phyloP scores from a whole-genome alignment of 2,113 vertebrate species.

The Oxyruncus cristatus region DNA sequence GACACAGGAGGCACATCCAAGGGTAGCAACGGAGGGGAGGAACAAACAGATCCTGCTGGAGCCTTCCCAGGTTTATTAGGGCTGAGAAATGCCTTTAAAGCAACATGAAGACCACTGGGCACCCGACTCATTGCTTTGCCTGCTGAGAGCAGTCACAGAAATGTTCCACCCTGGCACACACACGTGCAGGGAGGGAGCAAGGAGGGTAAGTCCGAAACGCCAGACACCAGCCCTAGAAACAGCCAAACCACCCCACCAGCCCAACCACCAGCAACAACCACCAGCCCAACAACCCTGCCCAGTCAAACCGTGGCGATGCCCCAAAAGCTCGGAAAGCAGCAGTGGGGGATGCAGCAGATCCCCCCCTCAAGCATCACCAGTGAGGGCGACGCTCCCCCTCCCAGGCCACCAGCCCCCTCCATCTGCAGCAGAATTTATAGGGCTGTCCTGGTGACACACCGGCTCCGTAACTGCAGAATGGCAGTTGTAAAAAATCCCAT shows the following conservation, averaged over 20 bases:
- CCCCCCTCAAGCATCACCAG: not conserved
- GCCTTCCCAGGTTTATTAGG: not conserved
- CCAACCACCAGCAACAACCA: not conserved
- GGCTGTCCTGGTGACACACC: constrained; percentile 67
- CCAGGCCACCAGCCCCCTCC: not conserved
- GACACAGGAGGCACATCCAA: not conserved
- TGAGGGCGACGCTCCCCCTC: not conserved
- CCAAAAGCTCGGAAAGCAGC: not conserved
- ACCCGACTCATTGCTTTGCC: not conserved
- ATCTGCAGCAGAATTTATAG: constrained; percentile 63
- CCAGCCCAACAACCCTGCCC: rapidly evolving
- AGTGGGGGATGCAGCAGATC: rapidly evolving
- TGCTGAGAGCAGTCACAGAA: not conserved
- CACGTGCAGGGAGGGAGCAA: rapidly evolving
- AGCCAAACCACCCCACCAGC: not conserved
- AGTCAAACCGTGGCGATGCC: rapidly evolving
- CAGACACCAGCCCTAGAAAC: not conserved
- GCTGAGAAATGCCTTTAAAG: not conserved
- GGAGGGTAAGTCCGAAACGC: rapidly evolving
- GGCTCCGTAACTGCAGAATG: constrained; percentile 72
- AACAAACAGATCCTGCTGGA: rapidly evolving
- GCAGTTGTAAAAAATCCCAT: constrained; percentile 83
- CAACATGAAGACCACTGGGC: rapidly evolving
- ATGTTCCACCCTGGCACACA: not conserved
- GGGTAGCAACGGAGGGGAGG: not conserved